Base-by-base conservation (phyloP, 2,113 vertebrate genomes). In the Collichthys lucidus region DNA sequence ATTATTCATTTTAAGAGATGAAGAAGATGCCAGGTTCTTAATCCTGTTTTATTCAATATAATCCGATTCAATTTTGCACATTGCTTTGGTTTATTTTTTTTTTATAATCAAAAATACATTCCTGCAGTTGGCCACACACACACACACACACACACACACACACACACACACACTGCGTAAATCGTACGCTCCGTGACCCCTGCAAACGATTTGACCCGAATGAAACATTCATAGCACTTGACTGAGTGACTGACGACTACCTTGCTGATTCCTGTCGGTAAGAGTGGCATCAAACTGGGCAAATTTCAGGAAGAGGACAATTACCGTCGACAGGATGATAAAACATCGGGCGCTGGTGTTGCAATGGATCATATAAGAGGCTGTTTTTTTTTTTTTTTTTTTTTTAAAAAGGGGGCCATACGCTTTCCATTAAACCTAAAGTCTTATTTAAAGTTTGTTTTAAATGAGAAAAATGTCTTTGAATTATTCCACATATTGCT, bases 171-270 rank as follows among this genome's bases (percentile, higher is more conserved):
- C 11, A 63, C 22, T 72, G 64, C 74, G 66, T 66, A 74, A 75
- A 73, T 46, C 57, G 47, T 81, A 79, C 59, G 74, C 65, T 62
- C 68, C 52, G 53, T 82, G 89, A 90, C 67, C 77, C 42, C 16
- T 80, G 46, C 22, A 84, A 88, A 82, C 72, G 53, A 71, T 86
- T 61, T 87, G 82, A 88, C 84, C 84, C 69, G 26, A 69, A 59
- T 22, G 42, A 26, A 65, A 66, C 11, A 64, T 70, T 77, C 67
- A 35, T 52, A 26, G 35, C 31, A 53, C 46, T 44, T 53, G 44
- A 69, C 22, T 64, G 52, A 47, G 70, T 89, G 85, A 89, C 71
- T 77, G 72, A 70, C 67, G 70, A 77, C 44, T 22, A 40, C 46
- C 44, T 75, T 19, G 40, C 22, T 1, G 29, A 42, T 70, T 79